Evolutionary conservation across 1,140 invertebrate genomes (phyloP), one percentile per base, ranked within the genome.

Genomic region (Caerostris darwini): DNA sequence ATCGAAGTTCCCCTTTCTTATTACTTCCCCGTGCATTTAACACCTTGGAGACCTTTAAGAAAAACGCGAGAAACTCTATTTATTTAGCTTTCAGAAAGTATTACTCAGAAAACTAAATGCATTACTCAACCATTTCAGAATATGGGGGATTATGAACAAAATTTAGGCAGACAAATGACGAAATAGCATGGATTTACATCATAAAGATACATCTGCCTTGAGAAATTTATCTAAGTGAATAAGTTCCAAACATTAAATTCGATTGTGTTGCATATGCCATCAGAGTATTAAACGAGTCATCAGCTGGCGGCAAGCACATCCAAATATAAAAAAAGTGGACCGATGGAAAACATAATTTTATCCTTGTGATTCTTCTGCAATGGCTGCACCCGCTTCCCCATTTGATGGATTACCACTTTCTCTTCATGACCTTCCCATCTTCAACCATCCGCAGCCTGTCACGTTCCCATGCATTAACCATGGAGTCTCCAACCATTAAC

Each of bases 391-490:
- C 58, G 34, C 56, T 56, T 14, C 86, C 69, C 89, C 71, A 3
- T 92, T 92, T 85, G 90, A 92, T 92, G 81, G 90, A 92, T 92
- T 64, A 85, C 77, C 90, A 64, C 77, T 92, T 90, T 92, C 90
- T 85, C 81, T 89, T 85, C 77, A 83, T 82, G 77, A 67, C 58
- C 88, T 90, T 90, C 77, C 53, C 17, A 81, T 92, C 90, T 92
- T 92, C 34, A 85, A 67, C 90, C 92, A 93, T 86, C 83, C 64
- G 92, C 92, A 93, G 87, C 61, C 92, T 93, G 92, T 77, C 92
- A 71, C 53, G 57, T 87, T 93, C 92, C 83, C 92, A 93, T 93
- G 92, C 92, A 93, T 93, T 93, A 87, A 93, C 83, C 92, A 93
- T 93, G 83, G 92, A 87, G 61, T 77, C 61, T 83, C 56, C 81